Evolutionary conservation across 2,797 vertebrate species (phyloP).

Genomic region (Alfaro cultratus): DNA sequence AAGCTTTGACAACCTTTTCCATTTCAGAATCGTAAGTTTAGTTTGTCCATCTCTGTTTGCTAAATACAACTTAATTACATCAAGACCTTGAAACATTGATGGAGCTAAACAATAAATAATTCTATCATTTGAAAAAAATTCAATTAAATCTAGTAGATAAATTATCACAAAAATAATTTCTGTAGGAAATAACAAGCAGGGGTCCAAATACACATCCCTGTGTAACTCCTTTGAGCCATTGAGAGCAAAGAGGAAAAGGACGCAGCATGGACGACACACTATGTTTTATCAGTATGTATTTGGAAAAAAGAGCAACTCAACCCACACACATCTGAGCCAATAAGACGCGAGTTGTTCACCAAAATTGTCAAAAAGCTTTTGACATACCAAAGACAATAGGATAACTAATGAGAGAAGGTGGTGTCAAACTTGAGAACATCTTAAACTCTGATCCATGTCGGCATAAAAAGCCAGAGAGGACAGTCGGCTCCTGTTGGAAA

Average conservation of each 20-base stretch:
- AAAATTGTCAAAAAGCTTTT: not conserved
- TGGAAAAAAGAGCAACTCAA: not conserved
- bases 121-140: not conserved
- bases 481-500: not conserved
- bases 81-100: not conserved
- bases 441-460: not conserved
- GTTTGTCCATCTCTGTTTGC: not conserved
- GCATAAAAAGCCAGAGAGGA: not conserved
- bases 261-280: not conserved
- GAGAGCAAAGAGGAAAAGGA: not conserved
- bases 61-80: not conserved
- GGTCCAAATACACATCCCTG: not conserved
- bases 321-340: not conserved
- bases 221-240: not conserved
- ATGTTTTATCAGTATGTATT: not conserved
- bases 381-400: not conserved
- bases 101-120: not conserved
- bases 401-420: not conserved
- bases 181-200: not conserved
- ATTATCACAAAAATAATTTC: not conserved
- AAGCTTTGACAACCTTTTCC: not conserved
- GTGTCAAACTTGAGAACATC: not conserved
- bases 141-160: not conserved
- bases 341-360: not conserved
- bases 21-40: not conserved